Percentiles rank a stretch among this genome's conserved stretches.
phyloP scores from a whole-genome alignment of 2,113 vertebrate species.

The Pygoscelis antarcticus region DNA sequence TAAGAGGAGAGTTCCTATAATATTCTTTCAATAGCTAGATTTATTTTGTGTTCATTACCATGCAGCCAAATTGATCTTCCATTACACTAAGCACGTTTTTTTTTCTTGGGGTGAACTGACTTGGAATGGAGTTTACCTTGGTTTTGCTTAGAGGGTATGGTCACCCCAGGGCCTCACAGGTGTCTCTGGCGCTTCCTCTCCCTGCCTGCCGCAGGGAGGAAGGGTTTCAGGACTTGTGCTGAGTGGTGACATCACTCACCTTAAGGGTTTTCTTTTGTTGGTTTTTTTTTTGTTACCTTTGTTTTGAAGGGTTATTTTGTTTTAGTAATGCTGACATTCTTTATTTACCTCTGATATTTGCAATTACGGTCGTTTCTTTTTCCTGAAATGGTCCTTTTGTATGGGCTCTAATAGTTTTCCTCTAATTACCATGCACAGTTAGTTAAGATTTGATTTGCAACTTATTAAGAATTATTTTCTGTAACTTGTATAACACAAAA shows the following conservation, averaged over 20 bases:
- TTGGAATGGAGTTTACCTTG: background rate
- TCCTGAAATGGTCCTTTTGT: background rate
- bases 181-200: background rate
- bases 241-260: background rate
- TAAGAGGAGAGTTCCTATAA: background rate
- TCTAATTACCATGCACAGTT: background rate
- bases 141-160: background rate
- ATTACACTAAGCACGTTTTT: background rate
- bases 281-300: background rate
- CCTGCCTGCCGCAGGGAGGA: rapidly evolving
- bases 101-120: background rate
- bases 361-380: background rate
- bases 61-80: background rate
- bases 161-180: background rate
- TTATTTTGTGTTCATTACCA: background rate
- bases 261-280: background rate
- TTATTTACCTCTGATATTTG: background rate
- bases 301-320: background rate
- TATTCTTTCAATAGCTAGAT: background rate
- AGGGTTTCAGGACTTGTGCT: background rate
- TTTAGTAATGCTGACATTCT: rapidly evolving
- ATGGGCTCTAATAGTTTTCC: background rate
- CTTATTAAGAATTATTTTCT: background rate
- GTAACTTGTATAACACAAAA: background rate
- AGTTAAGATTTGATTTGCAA: background rate